Percentiles rank a stretch among this genome's conserved stretches.
phyloP scores from a whole-genome alignment of 2,113 vertebrate species.

The Mellivora capensis region DNA sequence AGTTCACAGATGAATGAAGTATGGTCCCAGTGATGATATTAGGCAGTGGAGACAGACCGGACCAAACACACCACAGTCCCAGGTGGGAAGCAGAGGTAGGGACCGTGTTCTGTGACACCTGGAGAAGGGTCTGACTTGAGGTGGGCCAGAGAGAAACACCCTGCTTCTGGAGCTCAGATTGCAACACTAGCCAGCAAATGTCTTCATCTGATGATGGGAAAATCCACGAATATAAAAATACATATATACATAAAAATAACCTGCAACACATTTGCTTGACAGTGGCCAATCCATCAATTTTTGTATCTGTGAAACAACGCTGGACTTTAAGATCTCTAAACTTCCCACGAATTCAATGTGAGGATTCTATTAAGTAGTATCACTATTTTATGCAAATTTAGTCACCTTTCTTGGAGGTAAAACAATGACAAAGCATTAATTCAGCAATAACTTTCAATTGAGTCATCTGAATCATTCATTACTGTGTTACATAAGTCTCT shows the following conservation, averaged over 20 bases:
- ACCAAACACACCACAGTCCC: not conserved
- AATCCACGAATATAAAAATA: not conserved
- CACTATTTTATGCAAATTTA: not conserved
- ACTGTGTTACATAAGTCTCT: not conserved
- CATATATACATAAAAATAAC: not conserved
- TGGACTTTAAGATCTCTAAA: not conserved
- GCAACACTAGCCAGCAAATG: not conserved
- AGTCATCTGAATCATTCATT: not conserved
- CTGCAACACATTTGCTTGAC: not conserved
- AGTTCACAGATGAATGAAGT: not conserved
- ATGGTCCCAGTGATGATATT: not conserved
- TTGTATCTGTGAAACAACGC: not conserved
- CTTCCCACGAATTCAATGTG: not conserved
- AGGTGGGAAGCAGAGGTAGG: not conserved
- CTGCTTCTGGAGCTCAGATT: not conserved
- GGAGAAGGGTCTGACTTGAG: not conserved
- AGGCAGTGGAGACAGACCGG: not conserved
- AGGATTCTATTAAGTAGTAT: not conserved
- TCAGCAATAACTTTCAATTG: not conserved
- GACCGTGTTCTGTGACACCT: not conserved
- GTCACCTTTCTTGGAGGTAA: not conserved
- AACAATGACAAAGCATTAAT: not conserved
- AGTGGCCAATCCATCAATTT: not conserved
- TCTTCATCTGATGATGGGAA: not conserved
- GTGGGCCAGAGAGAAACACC: not conserved